Percentiles rank a stretch among this genome's conserved stretches.
These are phyloP conservation scores for Mionectes olivaceus DNA, from an alignment of 2,797 vertebrate genomes.

Conservation along the genomic window DNA sequence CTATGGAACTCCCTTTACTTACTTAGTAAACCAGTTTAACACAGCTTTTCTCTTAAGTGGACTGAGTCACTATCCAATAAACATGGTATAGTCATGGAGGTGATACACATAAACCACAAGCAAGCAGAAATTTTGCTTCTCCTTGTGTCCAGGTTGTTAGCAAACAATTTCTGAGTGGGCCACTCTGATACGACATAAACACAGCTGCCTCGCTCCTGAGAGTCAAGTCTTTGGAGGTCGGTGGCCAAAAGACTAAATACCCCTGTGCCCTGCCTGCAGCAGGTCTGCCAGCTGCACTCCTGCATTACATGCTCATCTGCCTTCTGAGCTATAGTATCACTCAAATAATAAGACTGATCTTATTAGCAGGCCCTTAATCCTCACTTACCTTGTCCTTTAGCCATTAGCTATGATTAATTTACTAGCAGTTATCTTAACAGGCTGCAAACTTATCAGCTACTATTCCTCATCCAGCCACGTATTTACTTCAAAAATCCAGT, in stretches of 20 bases:
- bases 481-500: not conserved
- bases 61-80: not conserved
- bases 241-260: rapidly evolving
- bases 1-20: not conserved
- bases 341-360: not conserved
- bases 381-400: not conserved
- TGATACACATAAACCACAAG: not conserved
- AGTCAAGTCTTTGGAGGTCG: not conserved
- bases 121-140: not conserved
- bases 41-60: not conserved
- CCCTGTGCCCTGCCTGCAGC: rapidly evolving
- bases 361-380: not conserved
- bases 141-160: not conserved
- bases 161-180: rapidly evolving
- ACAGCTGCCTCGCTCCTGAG: not conserved
- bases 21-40: not conserved
- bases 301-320: not conserved
- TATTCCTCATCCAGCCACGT: not conserved
- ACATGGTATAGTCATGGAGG: rapidly evolving
- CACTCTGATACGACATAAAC: rapidly evolving
- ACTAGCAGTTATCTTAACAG: not conserved
- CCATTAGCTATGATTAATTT: not conserved
- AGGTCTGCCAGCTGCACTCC: not conserved
- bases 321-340: not conserved
- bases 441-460: not conserved